These are phyloP conservation scores for Otus sunia DNA, from an alignment of 2,113 vertebrate species.

Conservation along the genomic window DNA sequence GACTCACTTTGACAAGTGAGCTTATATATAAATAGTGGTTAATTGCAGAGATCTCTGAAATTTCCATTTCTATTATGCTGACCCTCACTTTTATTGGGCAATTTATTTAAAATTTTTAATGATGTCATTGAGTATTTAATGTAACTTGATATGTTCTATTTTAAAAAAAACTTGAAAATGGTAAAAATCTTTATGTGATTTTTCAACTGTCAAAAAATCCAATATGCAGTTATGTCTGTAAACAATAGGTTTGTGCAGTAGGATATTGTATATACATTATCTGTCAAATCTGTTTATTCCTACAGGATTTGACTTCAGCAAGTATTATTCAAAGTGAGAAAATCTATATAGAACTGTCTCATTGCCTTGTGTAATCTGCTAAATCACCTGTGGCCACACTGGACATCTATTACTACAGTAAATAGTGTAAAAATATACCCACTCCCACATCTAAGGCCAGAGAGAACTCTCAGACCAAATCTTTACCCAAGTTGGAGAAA, in stretches of 20 bases:
- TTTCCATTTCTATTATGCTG: not conserved
- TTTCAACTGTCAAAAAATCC: not conserved
- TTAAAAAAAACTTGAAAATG: not conserved
- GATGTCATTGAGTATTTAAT: not conserved
- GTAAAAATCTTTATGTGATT: not conserved
- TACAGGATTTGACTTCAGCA: slow-evolving; percentile 25
- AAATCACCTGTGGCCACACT: not conserved
- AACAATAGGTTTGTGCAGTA: slow-evolving; percentile 13
- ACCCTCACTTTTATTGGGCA: not conserved
- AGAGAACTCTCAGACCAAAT: not conserved
- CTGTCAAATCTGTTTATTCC: slow-evolving; percentile 33
- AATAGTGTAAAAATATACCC: not conserved
- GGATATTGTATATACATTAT: not conserved
- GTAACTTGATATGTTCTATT: not conserved
- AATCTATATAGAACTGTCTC: slow-evolving; percentile 28
- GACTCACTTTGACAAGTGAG: not conserved
- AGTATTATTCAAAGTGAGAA: slow-evolving; percentile 34
- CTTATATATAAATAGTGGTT: not conserved
- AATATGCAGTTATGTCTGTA: not conserved
- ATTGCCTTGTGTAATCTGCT: not conserved
- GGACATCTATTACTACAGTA: not conserved
- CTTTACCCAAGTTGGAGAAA: not conserved
- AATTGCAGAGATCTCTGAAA: not conserved
- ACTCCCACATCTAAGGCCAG: not conserved
- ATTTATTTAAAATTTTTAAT: not conserved